Percentiles rank a stretch among this genome's conserved stretches.
Conservation (phyloP, 2,797 vertebrate species). For the Taeniopygia guttata region DNA sequence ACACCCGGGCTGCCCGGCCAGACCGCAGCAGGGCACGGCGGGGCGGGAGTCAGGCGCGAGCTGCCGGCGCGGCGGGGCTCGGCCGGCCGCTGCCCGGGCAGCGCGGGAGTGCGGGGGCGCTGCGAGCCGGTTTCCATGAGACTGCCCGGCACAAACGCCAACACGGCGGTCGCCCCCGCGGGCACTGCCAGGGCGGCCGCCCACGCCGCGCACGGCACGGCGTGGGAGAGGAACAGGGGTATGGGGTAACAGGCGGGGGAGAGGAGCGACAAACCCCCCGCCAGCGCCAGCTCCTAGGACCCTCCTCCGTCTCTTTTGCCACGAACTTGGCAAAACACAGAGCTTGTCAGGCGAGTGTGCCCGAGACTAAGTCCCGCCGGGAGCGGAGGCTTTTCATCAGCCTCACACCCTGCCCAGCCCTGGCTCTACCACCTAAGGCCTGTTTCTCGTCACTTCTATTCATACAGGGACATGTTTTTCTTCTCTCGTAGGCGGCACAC, state of each 20-base stretch:
- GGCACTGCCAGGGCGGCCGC: background rate
- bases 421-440: background rate
- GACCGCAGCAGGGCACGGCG: background rate
- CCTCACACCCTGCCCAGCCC: background rate
- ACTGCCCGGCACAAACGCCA: background rate
- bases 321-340: background rate
- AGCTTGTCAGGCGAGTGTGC: background rate
- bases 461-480: background rate
- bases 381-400: background rate
- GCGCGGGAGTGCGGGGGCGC: background rate
- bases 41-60: background rate
- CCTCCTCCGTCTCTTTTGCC: background rate
- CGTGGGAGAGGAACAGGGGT: background rate
- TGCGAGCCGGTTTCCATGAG: background rate
- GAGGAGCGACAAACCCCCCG: background rate
- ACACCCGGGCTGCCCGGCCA: background rate
- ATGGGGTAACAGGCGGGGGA: background rate
- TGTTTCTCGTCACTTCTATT: background rate
- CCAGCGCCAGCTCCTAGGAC: background rate
- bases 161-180: background rate
- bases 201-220: background rate
- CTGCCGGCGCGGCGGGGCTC: background rate
- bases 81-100: background rate
- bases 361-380: background rate
- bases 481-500: background rate